Evolutionary conservation across 1,140 invertebrate species (phyloP).

Genomic region (Matsumurasca onukii): DNA sequence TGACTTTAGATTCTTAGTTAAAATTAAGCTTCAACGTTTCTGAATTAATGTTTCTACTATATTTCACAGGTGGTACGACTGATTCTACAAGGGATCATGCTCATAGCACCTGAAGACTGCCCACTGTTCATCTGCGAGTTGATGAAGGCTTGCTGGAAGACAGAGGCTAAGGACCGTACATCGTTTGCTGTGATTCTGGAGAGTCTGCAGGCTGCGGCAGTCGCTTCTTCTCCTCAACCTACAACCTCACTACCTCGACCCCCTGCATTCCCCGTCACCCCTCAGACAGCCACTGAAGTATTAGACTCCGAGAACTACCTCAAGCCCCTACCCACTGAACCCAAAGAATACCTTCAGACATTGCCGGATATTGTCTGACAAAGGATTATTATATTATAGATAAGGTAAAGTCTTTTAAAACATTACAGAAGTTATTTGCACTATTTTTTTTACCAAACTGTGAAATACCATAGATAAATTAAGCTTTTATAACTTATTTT

Average conservation of each 20-base stretch:
- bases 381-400: too few species aligned
- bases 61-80: slow-evolving; percentile 70
- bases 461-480: too few species aligned
- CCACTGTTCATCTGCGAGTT: slow-evolving; percentile 74
- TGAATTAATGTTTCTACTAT: too few species aligned
- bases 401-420: too few species aligned
- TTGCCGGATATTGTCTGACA: too few species aligned
- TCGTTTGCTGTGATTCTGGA: slow-evolving; percentile 71
- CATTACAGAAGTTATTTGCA: too few species aligned
- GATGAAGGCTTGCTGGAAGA: slow-evolving; percentile 86
- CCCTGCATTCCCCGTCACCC: slow-evolving; percentile 43
- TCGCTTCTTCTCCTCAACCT: slow-evolving; percentile 40
- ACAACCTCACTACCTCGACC: slow-evolving; percentile 34
- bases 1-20: too few species aligned
- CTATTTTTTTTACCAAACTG: too few species aligned
- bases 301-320: slow-evolving; percentile 60
- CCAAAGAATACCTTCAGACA: slow-evolving; percentile 58
- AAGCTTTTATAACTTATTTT: too few species aligned
- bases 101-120: slow-evolving; percentile 79
- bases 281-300: slow-evolving; percentile 49
- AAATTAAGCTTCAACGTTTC: too few species aligned
- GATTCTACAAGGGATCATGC: slow-evolving; percentile 78
- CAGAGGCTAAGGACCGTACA: slow-evolving; percentile 75
- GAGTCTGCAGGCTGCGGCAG: slow-evolving; percentile 57
- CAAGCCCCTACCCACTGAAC: slow-evolving; percentile 53